Conservation (phyloP, 2,113 vertebrate genomes). For the Poeciliopsis occidentalis region DNA sequence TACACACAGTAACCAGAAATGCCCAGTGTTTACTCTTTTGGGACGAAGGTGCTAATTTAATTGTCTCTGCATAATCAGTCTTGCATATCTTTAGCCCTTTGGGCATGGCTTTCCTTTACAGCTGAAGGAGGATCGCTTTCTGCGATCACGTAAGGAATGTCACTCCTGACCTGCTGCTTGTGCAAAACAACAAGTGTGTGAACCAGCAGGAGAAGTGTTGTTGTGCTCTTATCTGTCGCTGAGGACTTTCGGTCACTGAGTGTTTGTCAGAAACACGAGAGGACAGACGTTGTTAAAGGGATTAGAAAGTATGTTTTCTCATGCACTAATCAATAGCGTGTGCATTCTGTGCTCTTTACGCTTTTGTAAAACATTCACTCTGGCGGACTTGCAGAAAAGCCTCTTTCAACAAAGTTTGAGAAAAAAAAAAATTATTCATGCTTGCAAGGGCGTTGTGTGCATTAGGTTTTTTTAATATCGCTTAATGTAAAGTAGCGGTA, state of each 20-base stretch:
- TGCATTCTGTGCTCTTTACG: too few species aligned
- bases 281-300: too few species aligned
- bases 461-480: not conserved
- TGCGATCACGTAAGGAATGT: conserved; percentile 58
- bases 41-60: conserved; percentile 29
- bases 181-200: conserved; percentile 61
- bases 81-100: conserved; percentile 19
- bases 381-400: too few species aligned
- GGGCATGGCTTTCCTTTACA: conserved; percentile 52
- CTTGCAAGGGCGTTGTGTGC: not conserved
- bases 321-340: too few species aligned
- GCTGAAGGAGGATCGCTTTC: conserved; percentile 49
- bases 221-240: too few species aligned
- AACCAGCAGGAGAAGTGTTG: conserved; percentile 17
- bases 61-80: conserved; percentile 37
- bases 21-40: conserved; percentile 6
- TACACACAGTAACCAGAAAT: conserved; percentile 31
- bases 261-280: too few species aligned
- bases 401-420: too few species aligned
- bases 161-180: conserved; percentile 41
- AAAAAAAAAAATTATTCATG: too few species aligned
- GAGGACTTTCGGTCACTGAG: too few species aligned
- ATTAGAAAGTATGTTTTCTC: too few species aligned
- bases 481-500: too few species aligned
- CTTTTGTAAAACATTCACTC: too few species aligned